These are phyloP conservation scores for Perca schrenkii DNA, from an alignment of 2,113 vertebrate species.

Conservation along the genomic window DNA sequence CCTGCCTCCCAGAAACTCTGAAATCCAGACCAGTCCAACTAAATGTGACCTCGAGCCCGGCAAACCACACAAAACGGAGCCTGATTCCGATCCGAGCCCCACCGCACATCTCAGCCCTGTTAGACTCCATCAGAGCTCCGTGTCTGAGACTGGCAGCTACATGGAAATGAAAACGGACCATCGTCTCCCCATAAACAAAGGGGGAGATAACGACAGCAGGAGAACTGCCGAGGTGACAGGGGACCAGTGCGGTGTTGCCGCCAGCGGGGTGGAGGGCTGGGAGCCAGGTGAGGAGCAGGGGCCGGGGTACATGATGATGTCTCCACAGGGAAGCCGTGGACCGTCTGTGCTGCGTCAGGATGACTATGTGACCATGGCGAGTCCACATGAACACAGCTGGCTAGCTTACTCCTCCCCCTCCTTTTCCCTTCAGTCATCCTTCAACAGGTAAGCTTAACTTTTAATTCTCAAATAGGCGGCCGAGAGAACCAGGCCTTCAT, in stretches of 20 bases:
- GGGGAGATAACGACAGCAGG: not conserved
- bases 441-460: conserved; percentile 49
- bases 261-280: conserved; percentile 8
- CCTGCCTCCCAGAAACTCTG: conserved; percentile 3
- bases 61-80: not conserved
- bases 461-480: no score
- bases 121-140: not conserved
- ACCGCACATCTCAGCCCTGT: conserved; percentile 4
- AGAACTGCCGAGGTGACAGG: not conserved
- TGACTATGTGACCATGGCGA: conserved; percentile 72
- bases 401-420: not conserved
- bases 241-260: not conserved
- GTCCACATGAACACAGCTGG: conserved; percentile 51
- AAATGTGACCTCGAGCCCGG: not conserved
- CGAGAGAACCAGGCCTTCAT: no score
- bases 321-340: conserved; percentile 50
- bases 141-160: conserved; percentile 27
- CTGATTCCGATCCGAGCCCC: not conserved
- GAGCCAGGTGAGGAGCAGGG: conserved; percentile 6
- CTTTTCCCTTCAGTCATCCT: conserved; percentile 23
- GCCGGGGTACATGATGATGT: conserved; percentile 74
- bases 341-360: conserved; percentile 39
- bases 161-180: conserved; percentile 52
- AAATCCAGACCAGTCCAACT: conserved; percentile 14
- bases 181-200: not conserved